Percentiles rank a stretch among this genome's conserved stretches.
phyloP scores from a whole-genome alignment of 1,140 invertebrate species.

The Penaeus indicus region DNA sequence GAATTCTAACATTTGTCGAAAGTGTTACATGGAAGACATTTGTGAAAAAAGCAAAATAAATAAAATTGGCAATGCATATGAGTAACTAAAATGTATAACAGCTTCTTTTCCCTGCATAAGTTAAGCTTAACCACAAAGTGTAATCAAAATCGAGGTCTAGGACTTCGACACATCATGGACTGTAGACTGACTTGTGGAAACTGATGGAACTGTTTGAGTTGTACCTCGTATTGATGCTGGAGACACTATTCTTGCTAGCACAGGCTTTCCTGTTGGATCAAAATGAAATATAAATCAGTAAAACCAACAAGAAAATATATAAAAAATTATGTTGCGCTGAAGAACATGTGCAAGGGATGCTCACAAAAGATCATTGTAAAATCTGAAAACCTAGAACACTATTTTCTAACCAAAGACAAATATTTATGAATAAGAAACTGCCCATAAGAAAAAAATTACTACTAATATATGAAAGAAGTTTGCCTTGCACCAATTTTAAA shows the following conservation, averaged over 20 bases:
- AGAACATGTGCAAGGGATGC: neutral
- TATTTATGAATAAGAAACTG: too few species aligned
- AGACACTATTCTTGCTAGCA: constrained; percentile 55
- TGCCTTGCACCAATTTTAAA: neutral
- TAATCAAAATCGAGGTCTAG: neutral
- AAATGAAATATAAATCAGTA: neutral
- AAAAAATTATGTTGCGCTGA: neutral
- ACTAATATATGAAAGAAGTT: neutral
- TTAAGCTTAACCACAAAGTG: neutral
- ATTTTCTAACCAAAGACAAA: too few species aligned
- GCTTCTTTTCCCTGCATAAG: neutral
- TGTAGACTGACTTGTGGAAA: neutral
- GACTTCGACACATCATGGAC: constrained; percentile 39
- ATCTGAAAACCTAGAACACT: too few species aligned
- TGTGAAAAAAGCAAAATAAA: constrained; percentile 12
- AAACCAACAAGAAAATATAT: neutral
- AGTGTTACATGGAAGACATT: constrained; percentile 3
- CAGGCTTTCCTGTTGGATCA: constrained; percentile 44
- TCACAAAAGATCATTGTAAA: too few species aligned
- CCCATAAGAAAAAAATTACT: constrained; percentile 4
- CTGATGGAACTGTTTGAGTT: constrained; percentile 21
- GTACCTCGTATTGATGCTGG: constrained; percentile 38
- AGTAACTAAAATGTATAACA: constrained; percentile 2
- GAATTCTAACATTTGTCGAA: neutral
- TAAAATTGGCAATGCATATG: constrained; percentile 8